Base-by-base conservation (phyloP, 2,797 vertebrate species). In the Arrhamphus sclerolepis region DNA sequence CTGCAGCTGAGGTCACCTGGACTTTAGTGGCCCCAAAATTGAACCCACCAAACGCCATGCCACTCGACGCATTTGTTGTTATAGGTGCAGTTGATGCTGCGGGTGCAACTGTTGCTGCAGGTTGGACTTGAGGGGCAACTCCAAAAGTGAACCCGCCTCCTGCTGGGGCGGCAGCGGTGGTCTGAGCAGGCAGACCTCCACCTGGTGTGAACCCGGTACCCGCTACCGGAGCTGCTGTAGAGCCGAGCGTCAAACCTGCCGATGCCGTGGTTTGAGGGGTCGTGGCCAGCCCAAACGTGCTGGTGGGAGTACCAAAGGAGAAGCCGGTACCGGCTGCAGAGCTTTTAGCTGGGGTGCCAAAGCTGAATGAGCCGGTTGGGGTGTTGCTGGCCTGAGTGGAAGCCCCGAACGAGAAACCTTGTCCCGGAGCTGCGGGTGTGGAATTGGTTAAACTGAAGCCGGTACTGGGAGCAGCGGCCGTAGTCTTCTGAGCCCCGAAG, bases 401-500 rank as follows among this genome's bases (percentile, higher is more conserved):
- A 1, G 78, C 52, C 0, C 89, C 91, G 26, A 92, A 92, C 0
- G 76, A 26, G 65, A 93, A 92, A 19, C 89, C 89, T 0, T 89
- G 83, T 8, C 76, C 84, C 0, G 84, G 0, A 5, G 83, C 78
- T 13, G 80, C 79, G 6, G 87, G 82, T 24, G 85, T 34, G 51
- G 87, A 62, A 42, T 19, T 44, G 0, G 77, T 28, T 67, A 89
- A 48, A 2, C 80, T 71, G 7, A 91, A 89, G 13, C 73, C 82
- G 0, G 83, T 43, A 1, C 2, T 24, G 0, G 92, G 52, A 3
- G 82, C 42, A 0, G 91, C 42, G 2, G 91, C 79, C 0, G 91
- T 56, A 0, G 94, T 70, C 87, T 94, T 94, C 6, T 89, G 87
- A 0, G 90, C 43, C n/a, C 93, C 94, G 51, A 97, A 95, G 0